Conservation (phyloP, 2,888 invertebrate genomes). For the Abrostola triplasia region DNA sequence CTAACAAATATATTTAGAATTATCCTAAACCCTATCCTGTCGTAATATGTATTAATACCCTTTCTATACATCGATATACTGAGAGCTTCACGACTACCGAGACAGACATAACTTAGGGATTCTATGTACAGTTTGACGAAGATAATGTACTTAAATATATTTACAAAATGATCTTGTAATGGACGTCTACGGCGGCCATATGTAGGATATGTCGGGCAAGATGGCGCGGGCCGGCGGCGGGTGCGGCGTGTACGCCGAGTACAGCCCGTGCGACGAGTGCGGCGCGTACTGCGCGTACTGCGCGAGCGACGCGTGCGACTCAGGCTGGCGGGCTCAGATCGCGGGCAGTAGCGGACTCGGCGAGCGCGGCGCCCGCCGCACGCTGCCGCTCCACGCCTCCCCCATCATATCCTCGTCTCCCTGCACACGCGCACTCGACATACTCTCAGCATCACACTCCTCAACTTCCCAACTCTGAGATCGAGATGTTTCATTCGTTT, state of each 20-base stretch:
- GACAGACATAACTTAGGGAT: conserved; percentile 44
- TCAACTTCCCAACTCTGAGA: conserved; percentile 88
- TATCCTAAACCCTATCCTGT: conserved; percentile 30
- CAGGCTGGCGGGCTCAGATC: conserved; percentile 67
- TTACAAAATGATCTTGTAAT: conserved; percentile 59
- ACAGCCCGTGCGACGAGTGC: conserved; percentile 38
- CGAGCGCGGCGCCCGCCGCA: conserved; percentile 79
- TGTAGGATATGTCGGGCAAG: conserved; percentile 67
- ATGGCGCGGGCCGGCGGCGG: conserved; percentile 35
- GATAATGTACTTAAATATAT: conserved; percentile 46
- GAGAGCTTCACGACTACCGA: conserved; percentile 52
- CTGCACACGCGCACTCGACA: conserved; percentile 88
- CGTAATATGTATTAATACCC: conserved; percentile 48
- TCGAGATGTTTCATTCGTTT: conserved; percentile 84
- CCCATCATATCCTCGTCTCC: conserved; percentile 90
- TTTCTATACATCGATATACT: conserved; percentile 49
- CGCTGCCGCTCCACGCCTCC: conserved; percentile 86
- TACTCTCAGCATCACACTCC: conserved; percentile 87
- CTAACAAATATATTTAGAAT: conserved; percentile 42
- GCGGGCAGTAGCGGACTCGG: conserved; percentile 84
- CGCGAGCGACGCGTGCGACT: conserved; percentile 42
- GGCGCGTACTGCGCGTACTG: conserved; percentile 36
- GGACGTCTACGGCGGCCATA: conserved; percentile 60
- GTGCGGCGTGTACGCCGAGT: conserved; percentile 35
- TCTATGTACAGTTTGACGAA: conserved; percentile 42